Conservation (phyloP, 2,797 vertebrate species). For the Rhinichthys osculus region DNA sequence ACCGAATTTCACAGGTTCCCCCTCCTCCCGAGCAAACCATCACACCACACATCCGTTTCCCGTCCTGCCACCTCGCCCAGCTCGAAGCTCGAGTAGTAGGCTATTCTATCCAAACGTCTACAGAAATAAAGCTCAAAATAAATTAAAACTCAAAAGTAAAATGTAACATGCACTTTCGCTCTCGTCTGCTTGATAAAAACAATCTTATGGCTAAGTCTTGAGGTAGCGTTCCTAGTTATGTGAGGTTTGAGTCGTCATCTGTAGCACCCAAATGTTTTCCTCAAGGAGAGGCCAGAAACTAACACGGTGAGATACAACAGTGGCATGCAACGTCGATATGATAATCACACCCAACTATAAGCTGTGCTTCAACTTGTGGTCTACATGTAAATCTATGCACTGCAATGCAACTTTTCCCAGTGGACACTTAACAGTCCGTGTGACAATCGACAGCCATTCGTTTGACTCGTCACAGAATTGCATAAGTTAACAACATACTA, state of each 20-base stretch:
- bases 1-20: conserved; percentile 18
- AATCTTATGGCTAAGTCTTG: conserved; percentile 82
- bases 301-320: conserved; percentile 55
- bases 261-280: conserved; percentile 63
- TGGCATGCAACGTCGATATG: conserved; percentile 55
- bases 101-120: conserved; percentile 57
- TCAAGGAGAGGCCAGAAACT: conserved; percentile 59
- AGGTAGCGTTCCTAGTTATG: conserved; percentile 86
- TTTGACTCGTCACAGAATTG: conserved; percentile 60
- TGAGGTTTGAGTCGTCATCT: conserved; percentile 75
- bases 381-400: conserved; percentile 59
- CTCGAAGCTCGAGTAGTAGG: conserved; percentile 67
- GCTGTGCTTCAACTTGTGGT: conserved; percentile 62
- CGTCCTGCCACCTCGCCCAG: conserved; percentile 55
- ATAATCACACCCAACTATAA: conserved; percentile 51
- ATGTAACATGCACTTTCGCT: conserved; percentile 67
- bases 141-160: conserved; percentile 62
- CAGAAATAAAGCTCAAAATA: conserved; percentile 51
- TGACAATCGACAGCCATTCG: conserved; percentile 43
- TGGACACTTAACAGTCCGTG: conserved; percentile 58
- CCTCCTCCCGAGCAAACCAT: conserved; percentile 18
- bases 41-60: conserved; percentile 42
- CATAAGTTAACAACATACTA: conserved; percentile 63
- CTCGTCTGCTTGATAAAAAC: conserved; percentile 68
- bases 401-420: conserved; percentile 57